Conservation (phyloP, 2,888 invertebrate species). For the Dicroscelio sp. region DNA sequence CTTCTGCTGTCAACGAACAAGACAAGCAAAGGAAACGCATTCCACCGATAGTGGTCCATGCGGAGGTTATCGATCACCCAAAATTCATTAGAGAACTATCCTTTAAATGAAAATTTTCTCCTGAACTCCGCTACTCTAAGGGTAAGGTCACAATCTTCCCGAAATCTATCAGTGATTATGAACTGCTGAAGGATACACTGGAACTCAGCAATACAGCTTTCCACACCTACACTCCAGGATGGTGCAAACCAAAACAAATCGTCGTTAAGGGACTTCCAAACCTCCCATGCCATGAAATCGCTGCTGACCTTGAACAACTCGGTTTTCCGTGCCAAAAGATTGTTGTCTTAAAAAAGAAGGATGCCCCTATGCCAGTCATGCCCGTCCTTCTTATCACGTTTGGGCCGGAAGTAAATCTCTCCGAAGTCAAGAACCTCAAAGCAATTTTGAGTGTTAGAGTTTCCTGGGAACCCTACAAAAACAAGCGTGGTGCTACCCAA, state of each 20-base stretch:
- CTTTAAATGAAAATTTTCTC: background rate
- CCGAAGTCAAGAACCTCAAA: background rate
- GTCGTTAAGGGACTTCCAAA: background rate
- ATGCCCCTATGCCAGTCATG: background rate
- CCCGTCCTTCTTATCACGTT: conserved; percentile 24
- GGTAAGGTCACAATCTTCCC: background rate
- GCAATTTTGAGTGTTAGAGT: background rate
- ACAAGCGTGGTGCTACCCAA: conserved; percentile 20
- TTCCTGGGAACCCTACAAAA: conserved; percentile 19
- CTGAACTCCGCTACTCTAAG: no score
- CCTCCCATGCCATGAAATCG: background rate
- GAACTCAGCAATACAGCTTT: background rate
- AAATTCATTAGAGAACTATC: background rate
- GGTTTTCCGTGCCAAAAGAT: background rate
- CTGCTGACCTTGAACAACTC: background rate
- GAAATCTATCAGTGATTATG: background rate
- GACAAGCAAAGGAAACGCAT: background rate
- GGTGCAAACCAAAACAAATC: background rate
- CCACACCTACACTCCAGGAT: background rate
- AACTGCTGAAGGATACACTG: background rate
- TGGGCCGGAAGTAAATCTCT: background rate
- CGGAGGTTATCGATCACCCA: background rate
- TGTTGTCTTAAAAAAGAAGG: conserved; percentile 16
- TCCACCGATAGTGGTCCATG: background rate
- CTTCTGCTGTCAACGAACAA: background rate